Evolutionary conservation across 2,113 vertebrate species (phyloP).

Genomic region (Naja naja): DNA sequence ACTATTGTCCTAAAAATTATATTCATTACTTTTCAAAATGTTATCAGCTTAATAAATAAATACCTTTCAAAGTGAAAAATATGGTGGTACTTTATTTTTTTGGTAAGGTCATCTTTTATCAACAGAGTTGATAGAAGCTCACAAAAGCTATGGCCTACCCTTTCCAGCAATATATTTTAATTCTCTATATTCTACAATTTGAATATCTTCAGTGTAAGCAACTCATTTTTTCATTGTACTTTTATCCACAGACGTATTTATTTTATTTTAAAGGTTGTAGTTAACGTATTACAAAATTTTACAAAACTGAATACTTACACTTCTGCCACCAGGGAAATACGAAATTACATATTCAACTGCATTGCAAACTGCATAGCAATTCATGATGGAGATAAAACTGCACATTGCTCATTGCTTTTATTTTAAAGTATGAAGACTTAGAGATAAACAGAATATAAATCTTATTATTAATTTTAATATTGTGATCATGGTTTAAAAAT

Average conservation of each 20-base stretch:
- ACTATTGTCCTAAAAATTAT: conserved; percentile 87
- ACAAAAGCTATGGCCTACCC: conserved; percentile 56
- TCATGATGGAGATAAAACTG: neutral
- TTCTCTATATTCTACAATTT: conserved; percentile 36
- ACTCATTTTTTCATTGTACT: conserved; percentile 32
- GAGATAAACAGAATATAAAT: conserved; percentile 42
- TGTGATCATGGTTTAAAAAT: conserved; percentile 33
- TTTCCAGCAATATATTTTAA: conserved; percentile 53
- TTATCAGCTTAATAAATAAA: conserved; percentile 93
- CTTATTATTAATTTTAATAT: conserved; percentile 38
- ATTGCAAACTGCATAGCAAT: neutral
- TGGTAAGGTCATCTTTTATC: conserved; percentile 77
- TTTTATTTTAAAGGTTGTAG: conserved; percentile 39
- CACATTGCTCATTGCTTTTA: conserved; percentile 23
- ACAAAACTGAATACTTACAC: conserved; percentile 29
- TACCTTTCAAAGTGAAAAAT: conserved; percentile 78
- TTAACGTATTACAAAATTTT: conserved; percentile 24
- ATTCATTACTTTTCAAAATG: conserved; percentile 90
- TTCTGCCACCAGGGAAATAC: neutral
- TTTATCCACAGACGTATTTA: conserved; percentile 36
- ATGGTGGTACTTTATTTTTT: conserved; percentile 66
- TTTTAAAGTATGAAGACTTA: conserved; percentile 25
- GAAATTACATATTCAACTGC: neutral
- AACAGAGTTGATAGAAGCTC: conserved; percentile 74
- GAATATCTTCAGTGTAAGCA: conserved; percentile 50